These are phyloP conservation scores for Doris montereyensis DNA, from an alignment of 2,888 invertebrate species.

Conservation along the genomic window DNA sequence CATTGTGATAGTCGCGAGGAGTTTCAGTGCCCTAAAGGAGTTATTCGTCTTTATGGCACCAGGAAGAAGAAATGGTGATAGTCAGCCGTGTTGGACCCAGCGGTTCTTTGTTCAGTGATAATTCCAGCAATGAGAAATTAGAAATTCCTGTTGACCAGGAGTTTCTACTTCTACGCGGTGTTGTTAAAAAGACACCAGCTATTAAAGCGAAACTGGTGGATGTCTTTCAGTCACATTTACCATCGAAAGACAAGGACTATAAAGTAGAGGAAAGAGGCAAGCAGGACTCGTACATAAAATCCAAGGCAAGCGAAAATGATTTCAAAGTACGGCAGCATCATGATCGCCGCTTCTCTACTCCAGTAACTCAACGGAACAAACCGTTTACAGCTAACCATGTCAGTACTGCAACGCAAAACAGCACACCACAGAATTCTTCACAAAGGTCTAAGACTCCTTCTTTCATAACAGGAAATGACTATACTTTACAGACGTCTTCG, in stretches of 20 bases:
- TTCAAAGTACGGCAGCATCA: background rate
- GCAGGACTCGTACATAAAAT: background rate
- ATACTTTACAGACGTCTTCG: background rate
- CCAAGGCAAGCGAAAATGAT: background rate
- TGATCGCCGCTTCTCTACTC: background rate
- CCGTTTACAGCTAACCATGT: background rate
- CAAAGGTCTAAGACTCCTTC: background rate
- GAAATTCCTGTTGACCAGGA: slow-evolving; percentile 32
- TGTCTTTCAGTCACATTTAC: background rate
- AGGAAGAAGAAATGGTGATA: slow-evolving; percentile 56
- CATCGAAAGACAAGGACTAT: background rate
- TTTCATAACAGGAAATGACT: no score
- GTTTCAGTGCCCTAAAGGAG: slow-evolving; percentile 50
- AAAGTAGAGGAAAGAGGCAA: background rate
- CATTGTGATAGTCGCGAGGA: slow-evolving; percentile 50
- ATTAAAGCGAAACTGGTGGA: slow-evolving; percentile 7
- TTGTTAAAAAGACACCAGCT: slow-evolving; percentile 30
- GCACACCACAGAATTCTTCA: background rate
- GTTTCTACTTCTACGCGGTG: slow-evolving; percentile 22
- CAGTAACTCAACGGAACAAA: background rate
- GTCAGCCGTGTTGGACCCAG: slow-evolving; percentile 45
- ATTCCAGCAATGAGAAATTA: slow-evolving; percentile 12
- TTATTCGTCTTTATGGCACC: slow-evolving; percentile 56
- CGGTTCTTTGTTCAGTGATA: background rate
- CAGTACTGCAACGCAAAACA: background rate